Percentiles rank a stretch among this genome's conserved stretches.
These are phyloP conservation scores for Vulpes ferrilata DNA, from an alignment of 2,113 vertebrate species.

Conservation along the genomic window DNA sequence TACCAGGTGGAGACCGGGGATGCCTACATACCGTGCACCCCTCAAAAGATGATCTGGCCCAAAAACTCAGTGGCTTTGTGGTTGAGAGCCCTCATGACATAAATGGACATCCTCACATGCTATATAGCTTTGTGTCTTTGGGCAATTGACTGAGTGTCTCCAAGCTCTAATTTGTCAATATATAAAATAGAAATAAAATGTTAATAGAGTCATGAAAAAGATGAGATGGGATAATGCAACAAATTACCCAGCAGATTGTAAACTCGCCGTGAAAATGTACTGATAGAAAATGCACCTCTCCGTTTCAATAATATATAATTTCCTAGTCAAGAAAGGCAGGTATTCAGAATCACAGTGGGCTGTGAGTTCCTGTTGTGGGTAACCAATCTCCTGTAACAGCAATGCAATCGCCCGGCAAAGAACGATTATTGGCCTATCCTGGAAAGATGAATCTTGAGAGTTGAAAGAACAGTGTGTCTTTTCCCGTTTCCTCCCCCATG, in stretches of 20 bases:
- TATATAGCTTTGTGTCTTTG: neutral
- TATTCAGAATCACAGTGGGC: neutral
- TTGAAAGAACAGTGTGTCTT: neutral
- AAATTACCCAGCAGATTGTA: neutral
- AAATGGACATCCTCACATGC: accelerated
- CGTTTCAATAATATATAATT: neutral
- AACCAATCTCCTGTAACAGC: accelerated
- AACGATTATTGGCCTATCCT: neutral
- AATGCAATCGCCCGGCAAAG: neutral
- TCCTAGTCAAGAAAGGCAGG: neutral
- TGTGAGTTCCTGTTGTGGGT: neutral
- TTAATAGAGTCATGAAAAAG: neutral
- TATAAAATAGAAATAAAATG: neutral
- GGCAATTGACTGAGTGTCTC: neutral
- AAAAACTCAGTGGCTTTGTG: neutral
- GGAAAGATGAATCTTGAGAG: neutral
- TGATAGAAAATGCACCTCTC: neutral
- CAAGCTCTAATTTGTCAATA: neutral
- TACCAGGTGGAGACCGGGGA: neutral
- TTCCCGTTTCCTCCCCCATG: neutral
- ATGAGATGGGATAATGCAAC: no score
- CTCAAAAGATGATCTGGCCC: neutral
- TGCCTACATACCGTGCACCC: no score
- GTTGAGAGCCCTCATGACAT: no score
- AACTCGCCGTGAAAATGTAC: neutral